phyloP scores from a whole-genome alignment of 2,113 vertebrate genomes.

The Camelus dromedarius region DNA sequence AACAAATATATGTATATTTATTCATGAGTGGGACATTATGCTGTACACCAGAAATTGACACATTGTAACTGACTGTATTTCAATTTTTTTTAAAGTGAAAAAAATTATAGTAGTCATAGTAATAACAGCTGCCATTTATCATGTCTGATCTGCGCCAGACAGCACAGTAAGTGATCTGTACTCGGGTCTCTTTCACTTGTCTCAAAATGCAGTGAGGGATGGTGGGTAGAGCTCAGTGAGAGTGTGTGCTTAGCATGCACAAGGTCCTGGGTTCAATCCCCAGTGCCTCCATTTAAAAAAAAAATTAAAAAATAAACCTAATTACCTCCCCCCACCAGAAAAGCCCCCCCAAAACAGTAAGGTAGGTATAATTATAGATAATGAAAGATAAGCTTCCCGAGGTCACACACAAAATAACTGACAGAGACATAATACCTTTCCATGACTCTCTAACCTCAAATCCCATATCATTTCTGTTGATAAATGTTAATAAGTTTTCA shows the following conservation, averaged over 20 bases:
- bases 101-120: neutral
- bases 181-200: slow-evolving; percentile 6
- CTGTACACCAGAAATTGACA: too few relatives aligned
- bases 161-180: neutral
- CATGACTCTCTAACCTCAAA: neutral
- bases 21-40: too few relatives aligned
- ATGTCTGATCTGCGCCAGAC: neutral
- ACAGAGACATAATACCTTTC: neutral
- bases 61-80: too few relatives aligned
- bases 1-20: too few relatives aligned
- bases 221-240: too few relatives aligned
- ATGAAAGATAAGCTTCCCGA: slow-evolving; percentile 12
- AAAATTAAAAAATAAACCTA: too few relatives aligned
- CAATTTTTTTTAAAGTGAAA: neutral
- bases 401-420: neutral
- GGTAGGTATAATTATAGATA: slow-evolving; percentile 35
- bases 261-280: too few relatives aligned
- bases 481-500: neutral
- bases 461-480: neutral
- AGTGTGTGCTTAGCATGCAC: too few relatives aligned
- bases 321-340: too few relatives aligned
- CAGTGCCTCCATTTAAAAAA: too few relatives aligned
- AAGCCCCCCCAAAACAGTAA: neutral
- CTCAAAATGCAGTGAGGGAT: neutral
- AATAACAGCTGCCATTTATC: neutral